Evolutionary conservation across 1,140 invertebrate species (phyloP), one percentile per base, ranked within the genome.

Genomic region (Dinoponera quadriceps): DNA sequence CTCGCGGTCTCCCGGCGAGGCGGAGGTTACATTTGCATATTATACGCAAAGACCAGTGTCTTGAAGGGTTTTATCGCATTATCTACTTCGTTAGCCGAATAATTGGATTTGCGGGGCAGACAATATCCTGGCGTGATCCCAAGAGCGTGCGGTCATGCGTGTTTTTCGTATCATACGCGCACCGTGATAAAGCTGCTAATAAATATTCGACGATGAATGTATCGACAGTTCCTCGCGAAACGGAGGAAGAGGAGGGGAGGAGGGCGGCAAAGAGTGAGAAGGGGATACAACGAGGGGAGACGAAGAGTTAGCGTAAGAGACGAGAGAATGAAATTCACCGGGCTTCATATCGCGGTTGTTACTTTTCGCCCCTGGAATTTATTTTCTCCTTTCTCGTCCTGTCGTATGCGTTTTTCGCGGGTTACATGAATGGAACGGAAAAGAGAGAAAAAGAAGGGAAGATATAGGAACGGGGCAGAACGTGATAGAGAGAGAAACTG

Each of bases 281-380:
- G 25, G 3, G 25, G 62, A 25, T 49, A 59, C 4, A 22, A n/a
- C 38, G 38, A 7, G 25, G 33, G 68, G 25, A 48, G 14, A 27
- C 5, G 22, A 29, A 81, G 68, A 82, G 51, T 78, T 78, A 78
- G 68, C 69, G 75, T 78, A 78, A 78, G 75, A 57, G 75, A 51
- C 49, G 59, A 55, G 38, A 65, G 72, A 83, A 85, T 82, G 72
- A 88, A 88, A 88, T 88, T 88, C 85, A 81, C 63, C 65, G 72
- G 68, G 86, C 82, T 88, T 88, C 82, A 78, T 87, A 88, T 87
- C 86, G 85, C 48, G 85, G 66, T 87, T 85, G 75, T 88, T 88
- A 85, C 82, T 88, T 85, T 87, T 62, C 85, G 66, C 60, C 60
- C 78, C 60, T 38, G 65, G 51, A 88, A 88, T 88, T 87, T 87